phyloP scores from a whole-genome alignment of 2,888 invertebrate genomes.

The Cyrtodaria siliqua region DNA sequence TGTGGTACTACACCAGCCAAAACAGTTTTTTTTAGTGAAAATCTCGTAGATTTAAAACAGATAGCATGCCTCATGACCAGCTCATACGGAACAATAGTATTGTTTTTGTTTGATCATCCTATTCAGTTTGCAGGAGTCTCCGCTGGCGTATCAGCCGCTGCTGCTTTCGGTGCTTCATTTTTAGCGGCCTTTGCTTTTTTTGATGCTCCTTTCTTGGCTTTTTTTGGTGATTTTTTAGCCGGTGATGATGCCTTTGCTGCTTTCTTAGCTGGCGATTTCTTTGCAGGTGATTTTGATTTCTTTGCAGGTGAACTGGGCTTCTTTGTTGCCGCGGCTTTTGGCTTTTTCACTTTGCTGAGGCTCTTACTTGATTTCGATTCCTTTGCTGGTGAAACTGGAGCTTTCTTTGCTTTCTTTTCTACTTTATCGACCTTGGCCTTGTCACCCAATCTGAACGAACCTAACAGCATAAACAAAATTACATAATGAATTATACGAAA shows the following conservation, averaged over 20 bases:
- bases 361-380: slow-evolving; percentile 22
- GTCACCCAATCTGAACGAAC: slow-evolving; percentile 75
- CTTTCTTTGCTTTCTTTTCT: slow-evolving; percentile 27
- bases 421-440: slow-evolving; percentile 50
- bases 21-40: too few species aligned
- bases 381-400: slow-evolving; percentile 19
- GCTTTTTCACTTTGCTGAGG: slow-evolving; percentile 49
- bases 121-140: neutral
- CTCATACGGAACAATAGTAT: too few species aligned
- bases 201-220: slow-evolving; percentile 25
- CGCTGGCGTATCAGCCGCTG: neutral
- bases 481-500: too few species aligned
- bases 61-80: too few species aligned
- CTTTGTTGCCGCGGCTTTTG: slow-evolving; percentile 39
- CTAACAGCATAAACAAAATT: slow-evolving; percentile 3
- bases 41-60: too few species aligned
- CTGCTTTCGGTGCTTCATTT: slow-evolving; percentile 1
- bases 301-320: neutral
- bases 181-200: slow-evolving; percentile 28
- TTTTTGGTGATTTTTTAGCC: slow-evolving; percentile 37
- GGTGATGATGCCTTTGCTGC: slow-evolving; percentile 17
- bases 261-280: slow-evolving; percentile 28
- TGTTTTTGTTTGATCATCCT: too few species aligned
- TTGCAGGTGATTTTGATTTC: neutral
- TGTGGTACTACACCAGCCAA: too few species aligned